Evolutionary conservation across 2,113 vertebrate species (phyloP), one percentile per base, ranked within the genome.

Genomic region (Lamprotornis superbus): DNA sequence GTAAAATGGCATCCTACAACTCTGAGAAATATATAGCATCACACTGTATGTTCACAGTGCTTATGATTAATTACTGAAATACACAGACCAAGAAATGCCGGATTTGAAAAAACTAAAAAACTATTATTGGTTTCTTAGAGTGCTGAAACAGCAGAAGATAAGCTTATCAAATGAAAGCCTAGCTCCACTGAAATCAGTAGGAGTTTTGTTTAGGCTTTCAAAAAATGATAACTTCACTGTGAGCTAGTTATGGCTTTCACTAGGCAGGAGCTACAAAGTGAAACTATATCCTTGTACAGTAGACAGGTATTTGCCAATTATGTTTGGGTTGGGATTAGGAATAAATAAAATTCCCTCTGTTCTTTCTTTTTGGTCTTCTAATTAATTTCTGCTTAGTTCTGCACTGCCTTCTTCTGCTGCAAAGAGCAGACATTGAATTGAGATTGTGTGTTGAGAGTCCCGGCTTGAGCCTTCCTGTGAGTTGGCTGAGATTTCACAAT

Each of bases 401-500:
- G 5, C 44, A 24, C 56, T 92, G 57, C 65, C 76, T 86, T 91
- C 75, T 90, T 37, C 47, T 86, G 40, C 94, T 90, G 86, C 69
- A 69, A 90, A 95, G 80, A 92, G 53, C 83, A 95, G 86, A 57
- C 69, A 56, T 69, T 84, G 83, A 86, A 69, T 53, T 75, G 57
- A 80, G 65, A 78, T 81, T 81, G 76, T 68, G 86, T 93, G 92
- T 87, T 96, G 93, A 96, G 90, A 95, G 80, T 76, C 94, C 69
- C 0, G 1, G 83, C 86, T 55, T 89, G 90, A 95, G 88, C 89
- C 77, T 95, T 93, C 68, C 57, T 0, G 1, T 0, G 15, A 40
- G 60, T 92, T 93, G 86, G 83, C 92, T 93, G 80, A 89, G 90
- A 68, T 90, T 96, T 90, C 94, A 93, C 90, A 94, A 93, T 96